phyloP scores from a whole-genome alignment of 2,888 invertebrate genomes.

The Amphipoea oculea region DNA sequence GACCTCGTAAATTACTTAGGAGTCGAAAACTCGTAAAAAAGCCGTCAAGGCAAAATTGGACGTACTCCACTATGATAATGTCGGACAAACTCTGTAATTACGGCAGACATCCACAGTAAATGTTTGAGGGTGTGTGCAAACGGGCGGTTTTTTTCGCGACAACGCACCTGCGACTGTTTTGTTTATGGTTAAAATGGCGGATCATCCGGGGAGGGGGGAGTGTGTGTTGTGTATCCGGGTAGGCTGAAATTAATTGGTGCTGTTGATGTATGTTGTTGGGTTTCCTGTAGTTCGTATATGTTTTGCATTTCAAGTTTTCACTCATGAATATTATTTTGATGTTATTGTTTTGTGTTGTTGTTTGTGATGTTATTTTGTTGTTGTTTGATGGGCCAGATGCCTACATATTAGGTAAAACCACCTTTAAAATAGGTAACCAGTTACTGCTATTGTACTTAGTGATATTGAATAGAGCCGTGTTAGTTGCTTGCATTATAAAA shows the following conservation, averaged over 20 bases:
- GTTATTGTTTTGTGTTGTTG: too few species aligned
- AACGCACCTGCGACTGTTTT: constrained; percentile 62
- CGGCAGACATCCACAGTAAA: constrained; percentile 60
- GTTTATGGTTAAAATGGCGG: constrained; percentile 59
- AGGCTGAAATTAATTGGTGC: constrained; percentile 17
- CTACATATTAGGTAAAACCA: too few species aligned
- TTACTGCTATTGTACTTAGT: background rate
- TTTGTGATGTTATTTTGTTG: too few species aligned
- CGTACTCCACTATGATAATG: constrained; percentile 87
- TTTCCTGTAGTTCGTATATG: background rate
- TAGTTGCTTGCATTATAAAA: background rate
- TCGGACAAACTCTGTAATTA: constrained; percentile 84
- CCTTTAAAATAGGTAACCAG: background rate
- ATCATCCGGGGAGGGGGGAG: constrained; percentile 5
- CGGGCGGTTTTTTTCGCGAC: constrained; percentile 49
- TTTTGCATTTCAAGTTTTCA: background rate
- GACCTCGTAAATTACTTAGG: constrained; percentile 85
- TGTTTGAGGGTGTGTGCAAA: constrained; percentile 57
- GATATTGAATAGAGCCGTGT: background rate
- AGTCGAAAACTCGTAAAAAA: constrained; percentile 88
- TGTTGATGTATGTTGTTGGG: constrained; percentile 24
- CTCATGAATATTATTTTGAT: background rate
- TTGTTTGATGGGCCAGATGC: background rate
- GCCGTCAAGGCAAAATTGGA: constrained; percentile 88
- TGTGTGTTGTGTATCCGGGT: constrained; percentile 15